phyloP scores from a whole-genome alignment of 2,113 vertebrate genomes.

The Strix uralensis region DNA sequence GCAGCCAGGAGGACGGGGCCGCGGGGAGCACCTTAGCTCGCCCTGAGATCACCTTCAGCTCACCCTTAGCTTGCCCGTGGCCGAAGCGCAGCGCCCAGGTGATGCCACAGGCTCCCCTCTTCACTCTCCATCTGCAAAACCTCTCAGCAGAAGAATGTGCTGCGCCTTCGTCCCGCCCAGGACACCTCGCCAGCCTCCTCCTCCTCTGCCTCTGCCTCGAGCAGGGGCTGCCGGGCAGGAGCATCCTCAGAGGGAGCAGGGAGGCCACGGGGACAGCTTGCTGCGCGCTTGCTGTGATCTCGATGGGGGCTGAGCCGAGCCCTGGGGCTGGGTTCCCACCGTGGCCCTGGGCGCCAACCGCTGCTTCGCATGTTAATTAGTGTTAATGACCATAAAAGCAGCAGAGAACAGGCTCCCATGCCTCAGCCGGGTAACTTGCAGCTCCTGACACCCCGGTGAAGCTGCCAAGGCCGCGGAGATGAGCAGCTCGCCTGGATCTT shows the following conservation, averaged over 20 bases:
- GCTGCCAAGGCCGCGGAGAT: background rate
- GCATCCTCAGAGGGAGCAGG: background rate
- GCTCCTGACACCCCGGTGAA: background rate
- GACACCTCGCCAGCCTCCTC: background rate
- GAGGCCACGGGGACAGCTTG: background rate
- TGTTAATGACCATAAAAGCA: background rate
- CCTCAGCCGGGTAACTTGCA: accelerated
- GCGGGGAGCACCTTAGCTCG: accelerated
- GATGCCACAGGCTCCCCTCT: background rate
- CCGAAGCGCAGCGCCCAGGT: background rate
- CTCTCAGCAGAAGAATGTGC: background rate
- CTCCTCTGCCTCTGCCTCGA: background rate
- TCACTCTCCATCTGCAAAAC: background rate
- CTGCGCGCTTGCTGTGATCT: background rate
- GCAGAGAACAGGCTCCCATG: background rate
- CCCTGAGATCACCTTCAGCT: accelerated
- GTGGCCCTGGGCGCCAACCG: background rate
- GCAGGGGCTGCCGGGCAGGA: background rate
- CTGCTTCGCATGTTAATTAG: background rate
- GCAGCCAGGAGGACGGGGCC: accelerated
- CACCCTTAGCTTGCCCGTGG: background rate
- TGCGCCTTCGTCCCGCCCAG: background rate
- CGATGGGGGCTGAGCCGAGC: background rate
- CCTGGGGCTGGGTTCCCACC: too few relatives aligned
- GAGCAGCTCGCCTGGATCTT: background rate